phyloP scores from a whole-genome alignment of 2,113 vertebrate species.

The Spermophilus dauricus region DNA sequence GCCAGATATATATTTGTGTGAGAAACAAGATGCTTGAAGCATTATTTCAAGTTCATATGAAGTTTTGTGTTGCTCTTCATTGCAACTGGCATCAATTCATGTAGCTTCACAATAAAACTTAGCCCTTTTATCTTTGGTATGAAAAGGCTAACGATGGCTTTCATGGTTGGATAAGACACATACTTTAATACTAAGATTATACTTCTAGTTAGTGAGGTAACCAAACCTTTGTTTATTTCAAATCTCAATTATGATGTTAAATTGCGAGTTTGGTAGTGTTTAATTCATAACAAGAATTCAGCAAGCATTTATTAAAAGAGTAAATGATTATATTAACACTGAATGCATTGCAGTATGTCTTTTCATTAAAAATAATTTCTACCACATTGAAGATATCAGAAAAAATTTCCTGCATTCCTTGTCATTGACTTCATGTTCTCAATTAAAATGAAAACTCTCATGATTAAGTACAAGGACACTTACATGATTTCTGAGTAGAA shows the following conservation, averaged over 20 bases:
- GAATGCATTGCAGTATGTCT: neutral
- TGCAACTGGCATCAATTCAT: neutral
- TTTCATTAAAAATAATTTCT: conserved; percentile 49
- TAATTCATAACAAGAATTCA: neutral
- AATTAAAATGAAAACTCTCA: neutral
- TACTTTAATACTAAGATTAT: conserved; percentile 69
- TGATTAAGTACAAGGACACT: neutral
- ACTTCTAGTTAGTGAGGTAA: conserved; percentile 47
- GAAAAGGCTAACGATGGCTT: conserved; percentile 8
- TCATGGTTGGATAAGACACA: conserved; percentile 81
- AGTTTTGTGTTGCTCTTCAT: conserved; percentile 64
- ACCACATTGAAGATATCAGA: neutral
- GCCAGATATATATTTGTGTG: neutral
- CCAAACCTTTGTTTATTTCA: conserved; percentile 71
- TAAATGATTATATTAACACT: neutral
- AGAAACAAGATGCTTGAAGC: conserved; percentile 32
- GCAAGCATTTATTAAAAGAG: conserved; percentile 6
- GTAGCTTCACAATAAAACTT: neutral
- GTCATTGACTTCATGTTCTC: neutral
- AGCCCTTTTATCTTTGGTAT: conserved; percentile 17
- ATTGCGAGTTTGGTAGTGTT: neutral
- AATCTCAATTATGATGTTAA: conserved; percentile 57
- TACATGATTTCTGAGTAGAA: neutral
- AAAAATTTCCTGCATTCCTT: neutral
- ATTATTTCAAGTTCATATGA: conserved; percentile 31